These are phyloP conservation scores for Acrobasis suavella DNA, from an alignment of 2,888 invertebrate genomes.

Conservation along the genomic window DNA sequence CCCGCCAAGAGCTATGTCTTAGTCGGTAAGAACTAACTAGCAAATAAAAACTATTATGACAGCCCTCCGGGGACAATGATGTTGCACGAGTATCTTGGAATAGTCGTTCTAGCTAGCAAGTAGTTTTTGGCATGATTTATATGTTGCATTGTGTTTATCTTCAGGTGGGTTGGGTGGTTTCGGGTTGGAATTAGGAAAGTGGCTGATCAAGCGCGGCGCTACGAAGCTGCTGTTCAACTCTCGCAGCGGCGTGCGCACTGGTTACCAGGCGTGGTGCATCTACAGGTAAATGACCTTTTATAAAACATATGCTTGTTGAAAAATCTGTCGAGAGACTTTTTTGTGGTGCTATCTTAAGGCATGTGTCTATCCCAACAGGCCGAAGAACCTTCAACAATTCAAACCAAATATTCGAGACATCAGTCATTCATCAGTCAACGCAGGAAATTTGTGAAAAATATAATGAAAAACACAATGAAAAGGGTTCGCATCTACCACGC, in stretches of 20 bases:
- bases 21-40: constrained; percentile 78
- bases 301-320: too few species aligned
- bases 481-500: too few species aligned
- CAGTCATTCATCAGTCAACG: too few species aligned
- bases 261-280: constrained; percentile 95
- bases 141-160: background rate
- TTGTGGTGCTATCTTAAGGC: too few species aligned
- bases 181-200: constrained; percentile 95
- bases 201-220: constrained; percentile 95
- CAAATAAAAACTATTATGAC: background rate
- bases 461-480: too few species aligned
- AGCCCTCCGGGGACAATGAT: background rate
- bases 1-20: constrained; percentile 89
- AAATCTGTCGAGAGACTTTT: too few species aligned
- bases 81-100: background rate
- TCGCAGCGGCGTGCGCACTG: constrained; percentile 93
- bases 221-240: constrained; percentile 92
- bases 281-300: constrained; percentile 31
- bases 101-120: background rate
- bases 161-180: constrained; percentile 96
- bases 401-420: too few species aligned
- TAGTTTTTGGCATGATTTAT: background rate
- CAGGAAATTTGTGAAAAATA: too few species aligned
- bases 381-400: too few species aligned
- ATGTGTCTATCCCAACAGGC: too few species aligned